phyloP scores from a whole-genome alignment of 2,888 invertebrate species.

The Leptarthrus brevirostris region DNA sequence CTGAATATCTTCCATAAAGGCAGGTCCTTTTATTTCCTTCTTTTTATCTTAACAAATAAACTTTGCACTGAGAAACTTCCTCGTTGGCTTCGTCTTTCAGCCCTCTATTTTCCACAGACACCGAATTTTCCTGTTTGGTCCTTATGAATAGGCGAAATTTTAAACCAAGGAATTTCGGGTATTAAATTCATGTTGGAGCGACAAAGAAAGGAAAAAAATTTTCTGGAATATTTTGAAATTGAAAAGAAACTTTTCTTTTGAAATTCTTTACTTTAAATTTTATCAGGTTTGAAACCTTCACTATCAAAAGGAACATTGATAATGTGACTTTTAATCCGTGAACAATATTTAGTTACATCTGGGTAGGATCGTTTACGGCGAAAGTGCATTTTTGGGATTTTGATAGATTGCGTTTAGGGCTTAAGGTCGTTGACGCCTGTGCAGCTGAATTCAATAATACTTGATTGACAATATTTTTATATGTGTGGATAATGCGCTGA shows the following conservation, averaged over 20 bases:
- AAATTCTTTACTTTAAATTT: background rate
- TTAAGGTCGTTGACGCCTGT: no score
- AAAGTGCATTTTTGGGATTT: no score
- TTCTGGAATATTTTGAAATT: slow-evolving; percentile 20
- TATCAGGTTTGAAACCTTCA: background rate
- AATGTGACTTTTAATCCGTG: no score
- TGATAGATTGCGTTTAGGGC: no score
- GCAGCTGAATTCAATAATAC: no score
- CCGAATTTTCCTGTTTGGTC: slow-evolving; percentile 29
- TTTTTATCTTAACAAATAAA: slow-evolving; percentile 37
- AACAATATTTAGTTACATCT: no score
- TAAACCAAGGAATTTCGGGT: slow-evolving; percentile 18
- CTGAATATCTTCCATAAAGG: slow-evolving; percentile 26
- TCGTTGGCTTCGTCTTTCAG: slow-evolving; percentile 21
- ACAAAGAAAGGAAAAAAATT: slow-evolving; percentile 20
- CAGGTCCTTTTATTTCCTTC: slow-evolving; percentile 7
- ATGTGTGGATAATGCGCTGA: no score
- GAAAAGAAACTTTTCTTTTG: slow-evolving; percentile 12
- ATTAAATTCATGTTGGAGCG: slow-evolving; percentile 33
- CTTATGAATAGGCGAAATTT: slow-evolving; percentile 26
- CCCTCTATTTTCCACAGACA: slow-evolving; percentile 6
- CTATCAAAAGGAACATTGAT: no score
- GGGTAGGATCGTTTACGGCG: no score
- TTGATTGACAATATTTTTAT: no score
- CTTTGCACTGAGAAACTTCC: slow-evolving; percentile 32